These are phyloP conservation scores for Benthosema pterotum DNA, from an alignment of 2,797 vertebrate genomes.

Conservation along the genomic window DNA sequence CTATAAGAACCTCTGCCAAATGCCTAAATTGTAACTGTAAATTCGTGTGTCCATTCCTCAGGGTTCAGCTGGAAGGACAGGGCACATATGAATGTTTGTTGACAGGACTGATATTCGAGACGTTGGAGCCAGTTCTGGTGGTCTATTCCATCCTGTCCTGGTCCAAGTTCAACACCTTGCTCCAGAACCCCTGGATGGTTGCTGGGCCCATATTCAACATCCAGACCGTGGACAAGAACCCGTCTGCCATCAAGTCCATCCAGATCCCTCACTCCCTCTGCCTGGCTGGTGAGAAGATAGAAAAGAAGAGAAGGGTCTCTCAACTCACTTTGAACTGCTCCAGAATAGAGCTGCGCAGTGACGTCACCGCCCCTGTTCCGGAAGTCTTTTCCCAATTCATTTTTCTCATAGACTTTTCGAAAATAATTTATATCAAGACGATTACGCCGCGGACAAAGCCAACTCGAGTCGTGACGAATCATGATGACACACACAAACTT, in stretches of 20 bases:
- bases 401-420: too few species aligned
- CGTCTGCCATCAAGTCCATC: slow-evolving; percentile 79
- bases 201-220: slow-evolving; percentile 89
- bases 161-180: slow-evolving; percentile 65
- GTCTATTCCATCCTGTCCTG: slow-evolving; percentile 73
- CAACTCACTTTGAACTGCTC: too few species aligned
- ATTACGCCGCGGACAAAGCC: too few species aligned
- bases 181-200: slow-evolving; percentile 83
- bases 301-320: too few species aligned
- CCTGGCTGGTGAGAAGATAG: slow-evolving; percentile 76
- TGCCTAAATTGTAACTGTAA: too few species aligned
- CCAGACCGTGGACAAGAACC: slow-evolving; percentile 75
- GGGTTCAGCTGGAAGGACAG: slow-evolving; percentile 79
- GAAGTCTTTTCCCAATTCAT: too few species aligned
- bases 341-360: too few species aligned
- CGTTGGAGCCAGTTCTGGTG: slow-evolving; percentile 71
- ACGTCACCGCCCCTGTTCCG: too few species aligned
- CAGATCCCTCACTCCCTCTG: slow-evolving; percentile 90
- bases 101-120: slow-evolving; percentile 86
- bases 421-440: too few species aligned
- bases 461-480: too few species aligned
- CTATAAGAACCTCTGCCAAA: too few species aligned
- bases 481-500: too few species aligned
- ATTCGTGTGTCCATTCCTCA: slow-evolving; percentile 35
- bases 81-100: slow-evolving; percentile 80